Base-by-base conservation (phyloP, 2,113 vertebrate species). In the Muntiacus muntjak region DNA sequence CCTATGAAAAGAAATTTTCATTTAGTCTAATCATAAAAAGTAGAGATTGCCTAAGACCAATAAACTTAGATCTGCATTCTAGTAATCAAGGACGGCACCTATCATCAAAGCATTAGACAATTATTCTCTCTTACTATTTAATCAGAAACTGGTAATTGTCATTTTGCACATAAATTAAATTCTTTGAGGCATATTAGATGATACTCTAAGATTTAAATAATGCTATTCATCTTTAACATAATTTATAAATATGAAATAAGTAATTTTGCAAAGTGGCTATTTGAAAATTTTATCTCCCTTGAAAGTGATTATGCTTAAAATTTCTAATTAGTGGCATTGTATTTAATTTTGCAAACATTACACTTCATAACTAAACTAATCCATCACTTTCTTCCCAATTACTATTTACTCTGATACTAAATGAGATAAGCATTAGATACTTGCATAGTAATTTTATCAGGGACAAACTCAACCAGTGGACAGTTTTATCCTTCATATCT, bases 101-200 rank as follows among this genome's bases (percentile, higher is more conserved):
- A 9, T 52, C 67, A 89, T 94, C 62, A 95, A 96, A 88, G 7
- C 47, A 76, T 88, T 52, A 71, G 36, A 89, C 5, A 25, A 93
- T 83, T 93, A 71, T 43, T 33, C 40, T 95, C 21, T 86, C 33
- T 67, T 62, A 45, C 25, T 91, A n/a, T 96, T 93, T 87, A 97
- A 96, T 97, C 95, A 89, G 36, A 98, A 94, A 79, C 64, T 87
- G 21, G 21, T 79, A 94, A 95, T 97, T 96, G 58, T 94, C 76
- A 79, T 86, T 90, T 88, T 94, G 36, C 45, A 91, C 33, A 92
- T 95, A 95, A 79, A 96, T 97, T 97, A 92, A 89, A 84, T 92
- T 88, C 9, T 96, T 92, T 94, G 62, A 78, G 23, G 76, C 30
- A 82, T 4, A 67, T 96, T 90, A 97, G 81, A 94, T 25, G 25